These are phyloP conservation scores for Onchidella celtica DNA, from an alignment of 2,888 invertebrate genomes.

Conservation along the genomic window DNA sequence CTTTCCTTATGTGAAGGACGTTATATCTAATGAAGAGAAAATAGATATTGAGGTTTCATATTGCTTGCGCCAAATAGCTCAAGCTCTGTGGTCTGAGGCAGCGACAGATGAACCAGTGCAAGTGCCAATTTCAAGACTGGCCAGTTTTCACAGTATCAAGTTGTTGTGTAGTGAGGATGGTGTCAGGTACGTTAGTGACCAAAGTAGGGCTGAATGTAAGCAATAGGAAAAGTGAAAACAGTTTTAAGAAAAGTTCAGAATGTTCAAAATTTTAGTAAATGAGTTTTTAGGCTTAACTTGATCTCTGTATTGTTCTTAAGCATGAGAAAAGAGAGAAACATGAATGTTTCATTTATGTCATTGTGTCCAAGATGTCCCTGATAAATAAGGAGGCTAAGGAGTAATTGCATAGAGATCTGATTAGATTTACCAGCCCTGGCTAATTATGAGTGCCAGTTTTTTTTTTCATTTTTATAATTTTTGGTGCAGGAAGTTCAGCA, in stretches of 20 bases:
- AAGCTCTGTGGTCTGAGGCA: neutral
- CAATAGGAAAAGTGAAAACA: neutral
- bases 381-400: no score
- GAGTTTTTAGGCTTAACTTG: no score
- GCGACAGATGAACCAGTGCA: neutral
- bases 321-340: no score
- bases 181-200: constrained; percentile 17
- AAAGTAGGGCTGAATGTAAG: neutral
- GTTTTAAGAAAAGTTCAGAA: no score
- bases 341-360: no score
- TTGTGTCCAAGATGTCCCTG: no score
- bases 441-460: no score
- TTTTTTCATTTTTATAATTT: no score
- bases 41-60: constrained; percentile 32
- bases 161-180: constrained; percentile 14
- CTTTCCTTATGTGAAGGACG: constrained; percentile 17
- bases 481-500: no score
- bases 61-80: constrained; percentile 16
- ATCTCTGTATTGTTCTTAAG: neutral
- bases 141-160: neutral
- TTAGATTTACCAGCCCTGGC: no score
- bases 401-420: no score
- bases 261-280: neutral
- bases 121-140: neutral
- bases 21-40: constrained; percentile 18